phyloP scores from a whole-genome alignment of 2,797 vertebrate genomes.

The Micrastur ruficollis region DNA sequence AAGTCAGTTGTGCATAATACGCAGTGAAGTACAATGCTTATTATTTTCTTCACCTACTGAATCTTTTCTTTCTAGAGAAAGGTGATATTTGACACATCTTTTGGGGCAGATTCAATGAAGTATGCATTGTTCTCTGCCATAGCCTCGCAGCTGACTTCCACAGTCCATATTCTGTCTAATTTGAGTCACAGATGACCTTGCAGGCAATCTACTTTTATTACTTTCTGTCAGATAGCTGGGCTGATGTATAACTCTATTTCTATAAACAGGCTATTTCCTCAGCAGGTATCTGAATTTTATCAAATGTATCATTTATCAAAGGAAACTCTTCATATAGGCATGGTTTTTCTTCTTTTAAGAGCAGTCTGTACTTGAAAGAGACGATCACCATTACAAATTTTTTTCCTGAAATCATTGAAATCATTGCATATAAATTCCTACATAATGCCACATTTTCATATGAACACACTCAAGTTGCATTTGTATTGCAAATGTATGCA shows the following conservation, averaged over 20 bases:
- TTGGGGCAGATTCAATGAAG: background rate
- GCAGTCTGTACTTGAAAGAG: background rate
- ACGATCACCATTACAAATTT: background rate
- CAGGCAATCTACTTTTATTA: constrained; percentile 39
- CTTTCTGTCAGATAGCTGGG: constrained; percentile 23
- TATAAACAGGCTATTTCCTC: constrained; percentile 58
- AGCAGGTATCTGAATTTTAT: constrained; percentile 44
- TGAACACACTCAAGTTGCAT: background rate
- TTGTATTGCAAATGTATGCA: constrained; percentile 44
- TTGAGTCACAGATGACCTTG: constrained; percentile 51
- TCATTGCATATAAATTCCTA: constrained; percentile 3
- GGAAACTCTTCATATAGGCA: background rate
- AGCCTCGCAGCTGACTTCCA: constrained; percentile 6
- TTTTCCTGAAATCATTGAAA: background rate
- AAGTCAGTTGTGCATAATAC: background rate
- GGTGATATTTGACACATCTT: constrained; percentile 1
- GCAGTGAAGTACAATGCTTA: background rate
- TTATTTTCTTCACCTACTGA: constrained; percentile 28
- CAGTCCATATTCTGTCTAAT: constrained; percentile 30
- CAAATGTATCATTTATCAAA: constrained; percentile 49
- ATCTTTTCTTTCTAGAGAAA: background rate
- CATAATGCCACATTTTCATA: constrained; percentile 34
- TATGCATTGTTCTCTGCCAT: background rate
- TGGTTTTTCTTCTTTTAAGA: background rate
- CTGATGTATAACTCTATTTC: constrained; percentile 56